Percentiles rank a stretch among this genome's conserved stretches.
phyloP scores from a whole-genome alignment of 2,888 invertebrate genomes.

The Heliconius ethilla region DNA sequence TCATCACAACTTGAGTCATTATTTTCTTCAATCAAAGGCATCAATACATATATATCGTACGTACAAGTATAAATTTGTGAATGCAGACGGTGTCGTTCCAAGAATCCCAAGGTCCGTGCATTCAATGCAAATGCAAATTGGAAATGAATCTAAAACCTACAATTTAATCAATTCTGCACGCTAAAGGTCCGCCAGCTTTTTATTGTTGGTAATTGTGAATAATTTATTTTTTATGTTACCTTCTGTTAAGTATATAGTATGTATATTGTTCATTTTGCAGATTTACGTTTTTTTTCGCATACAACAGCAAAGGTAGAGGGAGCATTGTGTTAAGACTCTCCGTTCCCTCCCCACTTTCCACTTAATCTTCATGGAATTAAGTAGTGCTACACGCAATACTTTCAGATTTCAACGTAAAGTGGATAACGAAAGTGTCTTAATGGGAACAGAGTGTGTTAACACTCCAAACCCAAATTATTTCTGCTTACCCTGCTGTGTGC shows the following conservation, averaged over 20 bases:
- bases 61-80: constrained; percentile 21
- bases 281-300: background rate
- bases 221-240: constrained; percentile 11
- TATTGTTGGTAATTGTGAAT: constrained; percentile 9
- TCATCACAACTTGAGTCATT: background rate
- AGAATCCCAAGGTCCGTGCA: constrained; percentile 42
- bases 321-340: too few relatives aligned
- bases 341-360: too few relatives aligned
- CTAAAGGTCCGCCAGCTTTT: constrained; percentile 8
- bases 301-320: background rate
- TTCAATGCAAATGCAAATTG: constrained; percentile 51
- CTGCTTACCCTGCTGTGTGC: background rate
- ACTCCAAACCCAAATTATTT: too few relatives aligned
- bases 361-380: background rate
- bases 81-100: constrained; percentile 37
- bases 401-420: background rate
- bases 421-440: background rate
- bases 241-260: background rate
- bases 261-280: background rate
- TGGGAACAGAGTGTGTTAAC: too few relatives aligned
- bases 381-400: background rate
- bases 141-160: constrained; percentile 43
- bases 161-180: constrained; percentile 21
- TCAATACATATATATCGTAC: background rate
- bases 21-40: constrained; percentile 17